Evolutionary conservation across 2,888 invertebrate species (phyloP).

Genomic region (Megastigmus dorsalis): DNA sequence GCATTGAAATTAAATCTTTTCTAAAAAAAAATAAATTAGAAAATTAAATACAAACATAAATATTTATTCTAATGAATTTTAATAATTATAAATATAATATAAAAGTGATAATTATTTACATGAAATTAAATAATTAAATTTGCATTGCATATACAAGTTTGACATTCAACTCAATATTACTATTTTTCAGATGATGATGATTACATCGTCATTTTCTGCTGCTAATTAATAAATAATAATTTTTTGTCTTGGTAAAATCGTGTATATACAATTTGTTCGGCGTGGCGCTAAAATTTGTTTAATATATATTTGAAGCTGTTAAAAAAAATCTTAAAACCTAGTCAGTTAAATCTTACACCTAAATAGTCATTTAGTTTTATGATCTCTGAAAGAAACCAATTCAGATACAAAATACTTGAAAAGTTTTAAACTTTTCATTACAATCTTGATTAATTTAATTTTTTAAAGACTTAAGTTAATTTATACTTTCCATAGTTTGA

Average conservation of each 20-base stretch:
- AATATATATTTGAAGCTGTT: background rate
- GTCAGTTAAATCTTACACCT: background rate
- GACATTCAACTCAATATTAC: no score
- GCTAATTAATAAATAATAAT: no score
- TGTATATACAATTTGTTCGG: constrained; percentile 37
- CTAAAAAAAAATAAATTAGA: background rate
- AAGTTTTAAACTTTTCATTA: no score
- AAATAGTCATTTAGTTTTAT: background rate
- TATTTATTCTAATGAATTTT: background rate
- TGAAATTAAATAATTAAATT: background rate
- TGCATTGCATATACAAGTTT: no score
- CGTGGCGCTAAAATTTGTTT: background rate
- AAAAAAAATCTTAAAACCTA: constrained; percentile 1
- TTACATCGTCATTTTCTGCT: no score
- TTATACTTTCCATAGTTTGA: background rate
- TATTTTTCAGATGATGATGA: no score
- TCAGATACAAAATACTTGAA: constrained; percentile 33
- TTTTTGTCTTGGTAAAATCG: background rate
- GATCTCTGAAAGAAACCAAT: background rate
- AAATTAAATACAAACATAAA: constrained; percentile 4
- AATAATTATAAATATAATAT: constrained; percentile 25
- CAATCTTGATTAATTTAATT: no score
- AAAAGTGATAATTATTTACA: background rate
- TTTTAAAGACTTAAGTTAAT: background rate
- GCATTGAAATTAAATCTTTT: background rate